Percentiles rank a stretch among this genome's conserved stretches.
phyloP scores from a whole-genome alignment of 2,113 vertebrate species.

The Sapayoa aenigma region DNA sequence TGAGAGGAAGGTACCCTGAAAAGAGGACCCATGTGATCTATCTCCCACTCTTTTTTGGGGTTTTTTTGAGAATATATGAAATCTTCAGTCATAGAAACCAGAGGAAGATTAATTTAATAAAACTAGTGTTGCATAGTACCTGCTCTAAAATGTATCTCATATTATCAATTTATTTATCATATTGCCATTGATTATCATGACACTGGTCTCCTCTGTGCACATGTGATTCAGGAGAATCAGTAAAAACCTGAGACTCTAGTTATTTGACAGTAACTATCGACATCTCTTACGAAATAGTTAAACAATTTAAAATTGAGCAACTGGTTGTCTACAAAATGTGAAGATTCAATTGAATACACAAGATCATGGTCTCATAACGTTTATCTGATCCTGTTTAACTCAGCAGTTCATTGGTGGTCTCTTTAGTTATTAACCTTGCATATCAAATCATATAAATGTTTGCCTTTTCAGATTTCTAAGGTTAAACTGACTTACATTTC shows the following conservation, averaged over 20 bases:
- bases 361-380: neutral
- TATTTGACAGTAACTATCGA: neutral
- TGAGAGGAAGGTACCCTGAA: neutral
- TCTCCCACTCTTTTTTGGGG: neutral
- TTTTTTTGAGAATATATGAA: neutral
- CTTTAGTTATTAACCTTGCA: neutral
- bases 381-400: neutral
- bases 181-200: neutral
- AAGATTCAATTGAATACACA: neutral
- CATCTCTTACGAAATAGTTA: neutral
- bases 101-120: neutral
- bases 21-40: neutral
- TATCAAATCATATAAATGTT: neutral
- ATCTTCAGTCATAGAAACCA: neutral
- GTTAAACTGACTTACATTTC: neutral
- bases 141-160: neutral
- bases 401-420: neutral
- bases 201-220: neutral
- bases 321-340: neutral
- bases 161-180: neutral
- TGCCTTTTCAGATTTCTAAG: neutral
- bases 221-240: neutral
- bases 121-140: neutral
- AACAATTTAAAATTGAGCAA: neutral
- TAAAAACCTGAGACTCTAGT: neutral